Percentiles rank a stretch among this genome's conserved stretches.
These are phyloP conservation scores for Himalopsyche kuldschensis DNA, from an alignment of 2,888 invertebrate species.

Conservation along the genomic window DNA sequence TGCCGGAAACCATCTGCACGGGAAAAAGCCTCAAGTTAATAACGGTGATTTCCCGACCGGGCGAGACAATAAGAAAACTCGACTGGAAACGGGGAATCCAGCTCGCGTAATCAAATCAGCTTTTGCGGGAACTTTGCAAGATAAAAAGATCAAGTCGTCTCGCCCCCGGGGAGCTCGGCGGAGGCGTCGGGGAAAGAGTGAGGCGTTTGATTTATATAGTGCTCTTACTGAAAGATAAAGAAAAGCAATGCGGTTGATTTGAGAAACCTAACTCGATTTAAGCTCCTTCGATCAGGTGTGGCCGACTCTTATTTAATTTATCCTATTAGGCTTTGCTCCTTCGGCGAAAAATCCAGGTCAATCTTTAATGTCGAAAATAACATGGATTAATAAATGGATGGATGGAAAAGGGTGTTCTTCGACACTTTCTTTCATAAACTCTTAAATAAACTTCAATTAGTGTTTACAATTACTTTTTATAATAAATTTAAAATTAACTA, in stretches of 20 bases:
- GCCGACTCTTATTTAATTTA: neutral
- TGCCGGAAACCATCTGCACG: neutral
- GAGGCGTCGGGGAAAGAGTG: neutral
- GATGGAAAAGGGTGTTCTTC: too few species aligned
- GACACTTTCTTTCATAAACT: too few species aligned
- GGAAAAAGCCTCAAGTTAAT: neutral
- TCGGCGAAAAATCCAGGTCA: too few species aligned
- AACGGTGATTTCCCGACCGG: slow-evolving; percentile 1
- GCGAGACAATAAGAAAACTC: slow-evolving; percentile 10
- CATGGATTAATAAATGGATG: too few species aligned
- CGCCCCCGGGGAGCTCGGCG: neutral
- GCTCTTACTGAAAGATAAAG: neutral
- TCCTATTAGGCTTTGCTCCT: neutral
- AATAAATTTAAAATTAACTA: too few species aligned
- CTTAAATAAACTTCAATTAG: too few species aligned
- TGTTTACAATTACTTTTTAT: too few species aligned
- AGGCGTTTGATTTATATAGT: neutral
- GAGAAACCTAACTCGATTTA: neutral
- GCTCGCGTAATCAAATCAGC: slow-evolving; percentile 28
- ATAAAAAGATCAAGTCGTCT: neutral
- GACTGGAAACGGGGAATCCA: slow-evolving; percentile 5
- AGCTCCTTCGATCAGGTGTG: neutral
- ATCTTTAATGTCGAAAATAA: too few species aligned
- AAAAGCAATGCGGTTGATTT: neutral
- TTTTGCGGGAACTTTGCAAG: slow-evolving; percentile 14